Conservation (phyloP, 2,113 vertebrate genomes). For the Myotis yumanensis region DNA sequence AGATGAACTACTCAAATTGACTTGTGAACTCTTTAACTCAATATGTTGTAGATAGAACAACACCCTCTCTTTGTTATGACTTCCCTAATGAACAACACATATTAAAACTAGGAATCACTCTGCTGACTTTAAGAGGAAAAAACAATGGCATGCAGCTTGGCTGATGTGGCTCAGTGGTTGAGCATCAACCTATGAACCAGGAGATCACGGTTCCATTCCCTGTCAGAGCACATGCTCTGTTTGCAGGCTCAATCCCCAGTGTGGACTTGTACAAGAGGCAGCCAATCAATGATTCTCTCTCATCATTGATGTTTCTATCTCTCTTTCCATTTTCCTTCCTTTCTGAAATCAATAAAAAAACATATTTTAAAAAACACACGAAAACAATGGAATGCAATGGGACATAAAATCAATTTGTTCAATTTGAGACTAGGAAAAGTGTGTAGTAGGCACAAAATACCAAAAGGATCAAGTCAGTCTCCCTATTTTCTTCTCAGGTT, state of each 20-base stretch:
- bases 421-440: background rate
- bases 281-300: no score
- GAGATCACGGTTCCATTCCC: no score
- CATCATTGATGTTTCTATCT: no score
- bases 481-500: background rate
- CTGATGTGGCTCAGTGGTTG: no score
- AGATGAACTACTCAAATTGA: background rate
- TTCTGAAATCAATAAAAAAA: no score
- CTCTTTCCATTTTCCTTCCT: no score
- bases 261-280: no score
- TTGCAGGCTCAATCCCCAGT: no score
- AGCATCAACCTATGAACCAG: no score
- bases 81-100: background rate
- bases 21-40: slow-evolving; percentile 8
- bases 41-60: background rate
- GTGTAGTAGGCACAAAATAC: background rate
- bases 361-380: no score
- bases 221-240: no score
- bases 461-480: background rate
- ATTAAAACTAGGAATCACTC: background rate
- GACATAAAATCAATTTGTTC: background rate
- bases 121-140: background rate
- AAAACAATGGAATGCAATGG: background rate
- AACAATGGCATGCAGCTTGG: background rate
- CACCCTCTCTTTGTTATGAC: background rate